Base-by-base conservation (phyloP, 2,113 vertebrate species). In the Sclerurus mexicanus region DNA sequence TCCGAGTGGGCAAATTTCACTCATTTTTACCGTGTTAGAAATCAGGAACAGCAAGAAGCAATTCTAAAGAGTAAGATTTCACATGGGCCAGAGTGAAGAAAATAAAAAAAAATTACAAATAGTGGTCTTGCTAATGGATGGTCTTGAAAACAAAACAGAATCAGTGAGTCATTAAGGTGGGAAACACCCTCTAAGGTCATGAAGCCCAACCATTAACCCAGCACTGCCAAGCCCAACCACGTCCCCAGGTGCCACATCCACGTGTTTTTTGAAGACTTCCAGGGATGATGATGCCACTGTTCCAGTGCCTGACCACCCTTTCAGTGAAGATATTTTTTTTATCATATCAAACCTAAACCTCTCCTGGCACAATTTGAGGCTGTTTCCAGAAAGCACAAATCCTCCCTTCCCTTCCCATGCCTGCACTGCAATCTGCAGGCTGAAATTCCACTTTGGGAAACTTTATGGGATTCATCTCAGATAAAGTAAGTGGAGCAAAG, bases 71-170 rank as follows among this genome's bases (percentile, higher is more conserved):
- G 7, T 13, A 21, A 24, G 22, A 30, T 58, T 60, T 66, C 10
- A 3, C 0, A 0, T 12, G 19, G 8, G 6, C 4, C 1, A 4
- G 24, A 44, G 47, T 35, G 12, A 35, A 58, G 25, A 49, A 46
- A 10, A 15, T 27, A 25, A n/a, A 58, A n/a, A 6, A 23, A 42
- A 7, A 23, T 14, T 12, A 37, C 5, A 59, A 49, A 12, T 7
- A 7, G 5, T 4, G 6, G 2, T n/a, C 12, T 40, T 72, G 46
- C 2, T 42, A 33, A 56, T 3, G 40, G 18, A 18, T 10, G 10
- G 7, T 44, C 7, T 62, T 52, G 40, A 14, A 59, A 90, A n/a
- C 0, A 16, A 42, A 71, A 28, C 6, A 28, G 63, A 44, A 16
- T 20, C 22, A 20, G 1, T 17, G 53, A 55, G 8, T 14, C 18